These are phyloP conservation scores for Zygaena filipendulae DNA, from an alignment of 2,888 invertebrate genomes.

Conservation along the genomic window DNA sequence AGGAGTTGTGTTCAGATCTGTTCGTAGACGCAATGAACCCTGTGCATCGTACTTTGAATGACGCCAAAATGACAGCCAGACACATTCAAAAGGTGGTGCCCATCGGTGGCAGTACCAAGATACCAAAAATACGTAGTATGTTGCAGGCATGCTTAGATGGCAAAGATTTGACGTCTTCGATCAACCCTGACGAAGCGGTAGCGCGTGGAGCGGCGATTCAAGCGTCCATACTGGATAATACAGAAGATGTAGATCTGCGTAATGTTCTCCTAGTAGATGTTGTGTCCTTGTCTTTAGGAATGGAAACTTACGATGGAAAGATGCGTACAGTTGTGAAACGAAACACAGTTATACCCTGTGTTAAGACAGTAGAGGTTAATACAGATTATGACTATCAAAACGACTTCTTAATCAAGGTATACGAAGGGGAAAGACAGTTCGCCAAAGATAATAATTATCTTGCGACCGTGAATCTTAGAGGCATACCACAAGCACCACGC, in stretches of 20 bases:
- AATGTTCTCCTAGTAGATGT: conserved; percentile 36
- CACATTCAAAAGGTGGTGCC: conserved; percentile 36
- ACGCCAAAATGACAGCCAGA: conserved; percentile 29
- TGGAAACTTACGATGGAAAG: conserved; percentile 41
- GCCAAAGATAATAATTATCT: conserved; percentile 43
- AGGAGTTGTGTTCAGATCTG: conserved; percentile 46
- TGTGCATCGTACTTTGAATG: conserved; percentile 28
- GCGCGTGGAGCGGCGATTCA: conserved; percentile 48
- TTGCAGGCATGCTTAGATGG: conserved; percentile 34
- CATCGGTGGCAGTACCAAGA: conserved; percentile 44
- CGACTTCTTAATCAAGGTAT: conserved; percentile 44
- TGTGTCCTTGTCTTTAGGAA: conserved; percentile 41
- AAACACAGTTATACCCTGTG: conserved; percentile 43
- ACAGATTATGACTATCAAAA: conserved; percentile 44
- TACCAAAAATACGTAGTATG: conserved; percentile 37
- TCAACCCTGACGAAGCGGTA: conserved; percentile 48
- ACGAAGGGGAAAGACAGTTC: conserved; percentile 42
- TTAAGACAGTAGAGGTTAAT: conserved; percentile 36
- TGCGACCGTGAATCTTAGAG: conserved; percentile 36
- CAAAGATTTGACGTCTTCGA: conserved; percentile 24
- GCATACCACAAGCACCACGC: conserved; percentile 42
- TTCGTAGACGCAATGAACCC: conserved; percentile 33
- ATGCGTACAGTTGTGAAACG: conserved; percentile 43
- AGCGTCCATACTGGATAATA: conserved; percentile 35
- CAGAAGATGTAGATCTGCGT: conserved; percentile 25